Evolutionary conservation across 2,888 invertebrate species (phyloP), one percentile per base, ranked within the genome.

Genomic region (Drosophila niveifrons): DNA sequence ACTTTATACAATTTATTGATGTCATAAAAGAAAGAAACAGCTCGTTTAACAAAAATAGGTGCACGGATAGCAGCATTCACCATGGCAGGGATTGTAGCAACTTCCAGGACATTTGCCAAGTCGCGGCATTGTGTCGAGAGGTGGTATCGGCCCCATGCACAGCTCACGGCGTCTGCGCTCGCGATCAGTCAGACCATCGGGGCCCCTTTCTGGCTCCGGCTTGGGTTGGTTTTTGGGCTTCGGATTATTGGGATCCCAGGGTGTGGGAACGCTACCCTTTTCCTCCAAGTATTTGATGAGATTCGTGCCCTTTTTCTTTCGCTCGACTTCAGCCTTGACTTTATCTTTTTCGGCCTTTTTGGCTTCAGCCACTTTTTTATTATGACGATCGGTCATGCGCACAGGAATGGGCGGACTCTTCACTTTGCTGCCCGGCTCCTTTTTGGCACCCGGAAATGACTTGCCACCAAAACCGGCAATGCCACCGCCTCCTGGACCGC

Each of bases 241-340:
- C 0, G 74, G 78, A 0, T 61, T 46, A 36, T 78, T 78, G 8
- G 75, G 75, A 18, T 75, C 47, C 75, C 78, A 75, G 3, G 74
- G 75, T 1, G 13, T 31, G 2, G 55, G 17, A 11, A 78, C 31
- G 0, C 65, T 11, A 0, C 73, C 75, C 6, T 61, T 57, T 39
- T 70, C 62, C 34, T 72, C 62, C 13, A 82, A 23, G 52, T 89
- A 88, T 44, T 65, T 66, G 57, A 84, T 75, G 48, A 86, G 72
- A 48, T 88, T 48, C 3, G 76, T 68, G 23, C 68, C 68, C 51
- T 66, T 61, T 43, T 66, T 72, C 4, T 50, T 74, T n/a, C 31
- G 39, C 6, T 31, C 61, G 3, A 58, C 11, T 43, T 48, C 53
- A 0, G 46, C 62, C 0, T 43, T 0, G 1, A 36, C 11, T 15